Evolutionary conservation across 2,888 invertebrate genomes (phyloP), one percentile per base, ranked within the genome.

Genomic region (Drosophila infuscata): DNA sequence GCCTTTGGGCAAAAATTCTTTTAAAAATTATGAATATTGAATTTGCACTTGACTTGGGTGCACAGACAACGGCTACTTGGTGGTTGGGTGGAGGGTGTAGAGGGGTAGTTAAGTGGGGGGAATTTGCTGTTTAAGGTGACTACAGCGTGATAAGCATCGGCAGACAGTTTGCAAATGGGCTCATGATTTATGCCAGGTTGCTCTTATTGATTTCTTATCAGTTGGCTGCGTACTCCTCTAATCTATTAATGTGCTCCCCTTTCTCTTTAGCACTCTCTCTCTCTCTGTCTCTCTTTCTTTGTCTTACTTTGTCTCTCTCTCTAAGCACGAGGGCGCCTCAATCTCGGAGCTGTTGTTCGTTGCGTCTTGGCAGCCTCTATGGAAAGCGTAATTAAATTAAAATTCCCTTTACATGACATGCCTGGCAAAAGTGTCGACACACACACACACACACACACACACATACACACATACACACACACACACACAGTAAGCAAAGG

Each of bases 1-100:
- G 72, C 74, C 78, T 72, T 41, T 46, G 48, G 74, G 30, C 36
- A 74, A 64, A 59, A 76, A 77, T 76, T 70, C 76, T 75, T 74
- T 81, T 38, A 70, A 60, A 78, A 85, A 86, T 84, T 90, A 86
- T 90, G 90, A 88, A 91, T 87, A 90, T 91, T 89, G 85, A 84
- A 84, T 75, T 81, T 78, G 74, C 67, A 59, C 60, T 38, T 62
- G 29, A n/a, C 41, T 52, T n/a, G 32, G 30, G 12, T 29, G 30
- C 1, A 32, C 49, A n/a, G 9, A 30, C 20, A 29, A 32, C 20
- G 9, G n/a, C 3, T 30, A 11, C 43, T 11, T 43, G 43, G 20
- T 0, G 43, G 5, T 0, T 25, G 25, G n/a, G 51, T 29, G 3
- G 8, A 2, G 11, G 5, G 15, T 0, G n/a, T 33, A 20, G 11